phyloP scores from a whole-genome alignment of 2,888 invertebrate genomes.

The Lasioglossum calceatum region DNA sequence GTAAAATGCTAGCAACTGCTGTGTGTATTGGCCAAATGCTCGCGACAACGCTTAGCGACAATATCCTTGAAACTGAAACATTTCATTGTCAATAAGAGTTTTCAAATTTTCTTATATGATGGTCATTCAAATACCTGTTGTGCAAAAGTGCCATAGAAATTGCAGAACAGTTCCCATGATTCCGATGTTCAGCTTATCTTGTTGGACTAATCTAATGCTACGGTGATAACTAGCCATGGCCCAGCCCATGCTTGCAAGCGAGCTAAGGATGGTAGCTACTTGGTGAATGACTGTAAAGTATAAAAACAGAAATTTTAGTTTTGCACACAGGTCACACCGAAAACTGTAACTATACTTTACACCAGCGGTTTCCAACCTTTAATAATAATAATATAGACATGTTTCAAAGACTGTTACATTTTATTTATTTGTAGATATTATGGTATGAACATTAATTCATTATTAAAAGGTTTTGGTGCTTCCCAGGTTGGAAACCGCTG shows the following conservation, averaged over 20 bases:
- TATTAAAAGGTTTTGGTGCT: no score
- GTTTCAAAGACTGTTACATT: no score
- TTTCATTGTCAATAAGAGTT: slow-evolving; percentile 24
- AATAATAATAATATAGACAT: no score
- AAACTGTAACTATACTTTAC: background rate
- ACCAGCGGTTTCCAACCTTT: no score
- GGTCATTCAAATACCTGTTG: slow-evolving; percentile 87
- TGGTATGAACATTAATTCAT: no score
- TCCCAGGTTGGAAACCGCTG: no score
- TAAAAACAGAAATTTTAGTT: slow-evolving; percentile 19
- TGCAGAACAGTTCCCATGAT: slow-evolving; percentile 90
- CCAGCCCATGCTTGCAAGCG: slow-evolving; percentile 96
- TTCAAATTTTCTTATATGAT: slow-evolving; percentile 33
- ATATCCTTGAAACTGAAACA: slow-evolving; percentile 91
- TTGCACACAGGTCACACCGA: background rate
- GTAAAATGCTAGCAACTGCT: slow-evolving; percentile 87
- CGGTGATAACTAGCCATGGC: slow-evolving; percentile 95
- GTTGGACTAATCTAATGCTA: slow-evolving; percentile 91
- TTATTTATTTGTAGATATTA: no score
- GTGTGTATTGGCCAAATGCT: slow-evolving; percentile 89
- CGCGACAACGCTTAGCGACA: slow-evolving; percentile 92
- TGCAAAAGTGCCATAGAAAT: slow-evolving; percentile 93
- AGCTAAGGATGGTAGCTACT: slow-evolving; percentile 90
- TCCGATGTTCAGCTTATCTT: slow-evolving; percentile 91
- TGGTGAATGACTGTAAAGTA: slow-evolving; percentile 86